These are phyloP conservation scores for Sebastes oblongus DNA, from an alignment of 2,797 vertebrate genomes.

Conservation along the genomic window DNA sequence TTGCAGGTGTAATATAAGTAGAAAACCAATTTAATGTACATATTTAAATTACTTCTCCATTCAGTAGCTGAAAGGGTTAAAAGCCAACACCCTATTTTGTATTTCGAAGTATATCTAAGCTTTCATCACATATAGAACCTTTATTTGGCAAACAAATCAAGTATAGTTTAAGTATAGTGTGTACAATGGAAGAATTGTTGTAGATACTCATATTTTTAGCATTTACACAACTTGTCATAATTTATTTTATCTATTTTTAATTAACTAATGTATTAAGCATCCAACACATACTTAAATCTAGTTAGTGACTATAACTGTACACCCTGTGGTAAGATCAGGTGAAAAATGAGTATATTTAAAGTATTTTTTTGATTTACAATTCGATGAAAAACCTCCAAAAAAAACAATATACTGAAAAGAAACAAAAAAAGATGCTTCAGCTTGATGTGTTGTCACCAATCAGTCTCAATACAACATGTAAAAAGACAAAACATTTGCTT, in stretches of 20 bases:
- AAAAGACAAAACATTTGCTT: constrained; percentile 33
- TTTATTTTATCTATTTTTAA: constrained; percentile 42
- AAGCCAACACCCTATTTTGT: constrained; percentile 89
- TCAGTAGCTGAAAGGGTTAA: constrained; percentile 84
- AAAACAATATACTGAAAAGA: constrained; percentile 56
- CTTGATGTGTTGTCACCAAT: constrained; percentile 16
- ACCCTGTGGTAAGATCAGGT: neutral
- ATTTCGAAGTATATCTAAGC: constrained; percentile 77
- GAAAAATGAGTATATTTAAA: constrained; percentile 2
- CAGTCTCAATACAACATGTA: constrained; percentile 9
- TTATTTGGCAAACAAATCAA: constrained; percentile 20
- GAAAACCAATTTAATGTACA: constrained; percentile 45
- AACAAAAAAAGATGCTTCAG: constrained; percentile 40
- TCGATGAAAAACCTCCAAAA: constrained; percentile 48
- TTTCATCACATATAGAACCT: constrained; percentile 51
- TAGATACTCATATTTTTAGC: constrained; percentile 15
- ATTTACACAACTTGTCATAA: constrained; percentile 33
- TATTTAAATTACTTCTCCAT: constrained; percentile 59
- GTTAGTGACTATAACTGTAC: neutral
- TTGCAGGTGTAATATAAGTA: constrained; percentile 33
- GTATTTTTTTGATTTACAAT: constrained; percentile 30
- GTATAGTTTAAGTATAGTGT: constrained; percentile 14
- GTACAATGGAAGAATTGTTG: neutral
- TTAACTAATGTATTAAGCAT: constrained; percentile 24
- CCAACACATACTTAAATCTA: constrained; percentile 15